Evolutionary conservation across 2,797 vertebrate genomes (phyloP).

Genomic region (Enteromius thamalakanensis): DNA sequence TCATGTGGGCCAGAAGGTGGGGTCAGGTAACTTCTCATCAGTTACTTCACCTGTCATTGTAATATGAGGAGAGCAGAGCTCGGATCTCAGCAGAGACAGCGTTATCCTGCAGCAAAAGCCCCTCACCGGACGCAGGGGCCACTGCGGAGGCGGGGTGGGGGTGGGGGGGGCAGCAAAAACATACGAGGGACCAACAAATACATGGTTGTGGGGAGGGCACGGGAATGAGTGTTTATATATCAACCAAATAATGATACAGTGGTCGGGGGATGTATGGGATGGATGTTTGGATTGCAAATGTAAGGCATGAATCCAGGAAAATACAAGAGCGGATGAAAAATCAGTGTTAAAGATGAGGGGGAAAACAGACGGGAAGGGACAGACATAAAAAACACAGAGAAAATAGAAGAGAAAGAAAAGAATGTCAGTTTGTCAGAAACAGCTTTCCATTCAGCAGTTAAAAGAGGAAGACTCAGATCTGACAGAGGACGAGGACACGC

Average conservation of each 20-base stretch:
- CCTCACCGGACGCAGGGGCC: slow-evolving; percentile 81
- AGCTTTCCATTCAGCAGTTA: slow-evolving; percentile 59
- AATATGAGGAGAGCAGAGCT: slow-evolving; percentile 93
- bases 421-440: slow-evolving; percentile 70
- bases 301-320: neutral
- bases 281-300: slow-evolving; percentile 22
- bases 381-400: slow-evolving; percentile 58
- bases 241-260: slow-evolving; percentile 19
- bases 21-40: slow-evolving; percentile 15
- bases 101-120: slow-evolving; percentile 93
- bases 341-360: slow-evolving; percentile 40
- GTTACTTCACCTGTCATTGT: slow-evolving; percentile 93
- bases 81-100: slow-evolving; percentile 89
- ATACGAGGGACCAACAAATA: slow-evolving; percentile 14
- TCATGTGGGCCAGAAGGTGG: neutral
- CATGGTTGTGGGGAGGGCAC: slow-evolving; percentile 43
- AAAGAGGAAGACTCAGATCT: slow-evolving; percentile 49
- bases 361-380: slow-evolving; percentile 42
- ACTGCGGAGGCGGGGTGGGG: slow-evolving; percentile 58
- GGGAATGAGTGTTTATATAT: slow-evolving; percentile 20
- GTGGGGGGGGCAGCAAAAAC: slow-evolving; percentile 38
- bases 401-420: slow-evolving; percentile 67
- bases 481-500: slow-evolving; percentile 4
- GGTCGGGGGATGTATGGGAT: slow-evolving; percentile 5
- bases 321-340: slow-evolving; percentile 7